Evolutionary conservation across 2,888 invertebrate genomes (phyloP), one percentile per base, ranked within the genome.

Genomic region (Perithous albicinctus): DNA sequence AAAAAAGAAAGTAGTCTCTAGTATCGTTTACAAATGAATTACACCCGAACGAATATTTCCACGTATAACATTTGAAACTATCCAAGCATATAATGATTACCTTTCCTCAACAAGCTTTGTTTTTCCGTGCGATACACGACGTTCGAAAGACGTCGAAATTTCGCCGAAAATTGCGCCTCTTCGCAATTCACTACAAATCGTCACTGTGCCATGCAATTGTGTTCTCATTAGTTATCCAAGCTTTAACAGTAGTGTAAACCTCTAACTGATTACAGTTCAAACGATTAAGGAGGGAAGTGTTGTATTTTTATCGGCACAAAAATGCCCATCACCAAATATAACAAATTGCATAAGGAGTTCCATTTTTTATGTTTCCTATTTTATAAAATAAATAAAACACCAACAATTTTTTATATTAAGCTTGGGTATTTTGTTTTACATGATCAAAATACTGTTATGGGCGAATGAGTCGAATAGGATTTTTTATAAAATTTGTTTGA

Each of bases 31-130:
- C 78, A 75, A 59, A 78, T 78, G 69, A 43, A 75, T 78, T 67
- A 43, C 20, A 41, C 54, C 63, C 48, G 56, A 35, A 82, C 64
- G 67, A 63, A 75, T 72, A 23, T 70, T 4, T 69, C 29, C 66
- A 67, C 76, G 76, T 61, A n/a, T 18, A 35, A 46, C 59, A 67
- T 35, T 69, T 67, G 38, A 67, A 61, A 66, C 20, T 38, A 73
- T 70, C 15, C 72, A 84, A 83, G 83, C 80, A 80, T 46, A 77
- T 80, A 80, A 85, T 80, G 69, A 79, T 79, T 38, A 80, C 76
- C 84, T 81, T 79, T 77, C 64, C 59, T 87, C 78, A 80, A 89
- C 89, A 89, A 89, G 89, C 89, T 89, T 89, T 89, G 85, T 89
- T 88, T 89, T 89, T 89, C 86, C 83, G 86, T 84, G 85, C 77